phyloP scores from a whole-genome alignment of 2,888 invertebrate genomes.

The Masnerella sp. region DNA sequence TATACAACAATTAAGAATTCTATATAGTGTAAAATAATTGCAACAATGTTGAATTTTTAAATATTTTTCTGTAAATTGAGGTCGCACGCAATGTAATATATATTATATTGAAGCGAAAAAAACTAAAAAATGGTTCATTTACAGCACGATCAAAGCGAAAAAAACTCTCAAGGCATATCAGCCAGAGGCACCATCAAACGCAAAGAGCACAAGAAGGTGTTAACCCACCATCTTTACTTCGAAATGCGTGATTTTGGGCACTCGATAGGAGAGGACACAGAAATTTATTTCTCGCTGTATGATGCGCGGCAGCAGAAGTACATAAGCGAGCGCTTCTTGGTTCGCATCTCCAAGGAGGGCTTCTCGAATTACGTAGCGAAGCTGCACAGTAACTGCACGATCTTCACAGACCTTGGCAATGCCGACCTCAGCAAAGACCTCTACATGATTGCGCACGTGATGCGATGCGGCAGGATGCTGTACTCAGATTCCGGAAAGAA shows the following conservation, averaged over 20 bases:
- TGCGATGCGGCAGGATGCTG: conserved; percentile 92
- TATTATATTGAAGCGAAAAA: no score
- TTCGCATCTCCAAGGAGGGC: conserved; percentile 92
- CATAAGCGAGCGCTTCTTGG: conserved; percentile 92
- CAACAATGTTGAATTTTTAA: no score
- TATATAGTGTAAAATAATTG: no score
- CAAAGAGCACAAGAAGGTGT: conserved; percentile 80
- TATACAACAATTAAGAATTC: no score
- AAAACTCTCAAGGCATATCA: conserved; percentile 78
- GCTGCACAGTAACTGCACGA: conserved; percentile 91
- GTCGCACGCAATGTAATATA: no score
- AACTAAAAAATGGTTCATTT: no score
- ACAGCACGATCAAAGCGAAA: conserved; percentile 80
- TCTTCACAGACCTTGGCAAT: conserved; percentile 91
- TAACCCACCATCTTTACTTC: conserved; percentile 90
- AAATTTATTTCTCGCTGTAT: conserved; percentile 91
- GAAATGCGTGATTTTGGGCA: conserved; percentile 93
- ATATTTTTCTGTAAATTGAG: no score
- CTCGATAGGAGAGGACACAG: conserved; percentile 91
- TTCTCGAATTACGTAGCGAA: conserved; percentile 93
- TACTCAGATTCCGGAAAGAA: conserved; percentile 80
- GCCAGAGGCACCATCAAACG: conserved; percentile 81
- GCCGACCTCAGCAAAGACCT: conserved; percentile 91
- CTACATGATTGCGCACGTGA: conserved; percentile 93
- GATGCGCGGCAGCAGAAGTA: conserved; percentile 88